phyloP scores from a whole-genome alignment of 37 sponge, comb jelly and placozoan species.

The Mnemiopsis leidyi region DNA sequence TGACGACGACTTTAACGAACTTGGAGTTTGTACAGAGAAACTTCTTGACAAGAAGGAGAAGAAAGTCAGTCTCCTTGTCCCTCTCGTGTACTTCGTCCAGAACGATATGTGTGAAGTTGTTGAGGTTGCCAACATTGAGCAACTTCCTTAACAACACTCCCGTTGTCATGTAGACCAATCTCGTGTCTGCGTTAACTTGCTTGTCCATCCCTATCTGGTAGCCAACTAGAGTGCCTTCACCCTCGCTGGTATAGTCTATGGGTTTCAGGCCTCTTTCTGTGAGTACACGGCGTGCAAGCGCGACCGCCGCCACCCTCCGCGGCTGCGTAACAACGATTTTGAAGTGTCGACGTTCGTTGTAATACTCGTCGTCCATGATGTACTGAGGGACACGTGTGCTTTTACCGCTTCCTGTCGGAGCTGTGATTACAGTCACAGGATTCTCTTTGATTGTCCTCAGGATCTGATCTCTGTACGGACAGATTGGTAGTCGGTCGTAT shows the following conservation, averaged over 20 bases:
- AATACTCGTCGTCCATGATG: conserved; percentile 77
- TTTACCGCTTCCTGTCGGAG: conserved; percentile 71
- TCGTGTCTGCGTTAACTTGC: conserved; percentile 76
- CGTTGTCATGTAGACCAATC: conserved; percentile 89
- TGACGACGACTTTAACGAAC: conserved; percentile 86
- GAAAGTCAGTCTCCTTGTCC: conserved; percentile 89
- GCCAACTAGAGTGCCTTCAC: conserved; percentile 85
- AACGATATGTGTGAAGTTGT: conserved; percentile 90
- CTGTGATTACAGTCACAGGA: conserved; percentile 82
- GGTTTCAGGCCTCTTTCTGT: conserved; percentile 72
- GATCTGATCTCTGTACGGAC: conserved; percentile 68
- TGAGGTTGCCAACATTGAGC: conserved; percentile 80
- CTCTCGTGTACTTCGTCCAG: conserved; percentile 97
- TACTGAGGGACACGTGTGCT: conserved; percentile 75
- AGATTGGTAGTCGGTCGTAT: conserved; percentile 75
- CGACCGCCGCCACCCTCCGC: conserved; percentile 83
- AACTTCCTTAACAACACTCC: conserved; percentile 88
- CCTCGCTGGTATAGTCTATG: neutral
- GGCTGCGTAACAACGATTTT: conserved; percentile 98
- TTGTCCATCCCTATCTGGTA: conserved; percentile 90
- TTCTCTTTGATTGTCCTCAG: conserved; percentile 74
- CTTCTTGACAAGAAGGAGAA: conserved; percentile 81
- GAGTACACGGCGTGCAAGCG: conserved; percentile 82
- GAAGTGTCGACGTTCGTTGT: conserved; percentile 72
- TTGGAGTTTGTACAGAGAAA: conserved; percentile 81